Percentiles rank a stretch among this genome's conserved stretches.
Conservation (phyloP, 2,888 invertebrate genomes). For the Trichogramma dendrolimi region DNA sequence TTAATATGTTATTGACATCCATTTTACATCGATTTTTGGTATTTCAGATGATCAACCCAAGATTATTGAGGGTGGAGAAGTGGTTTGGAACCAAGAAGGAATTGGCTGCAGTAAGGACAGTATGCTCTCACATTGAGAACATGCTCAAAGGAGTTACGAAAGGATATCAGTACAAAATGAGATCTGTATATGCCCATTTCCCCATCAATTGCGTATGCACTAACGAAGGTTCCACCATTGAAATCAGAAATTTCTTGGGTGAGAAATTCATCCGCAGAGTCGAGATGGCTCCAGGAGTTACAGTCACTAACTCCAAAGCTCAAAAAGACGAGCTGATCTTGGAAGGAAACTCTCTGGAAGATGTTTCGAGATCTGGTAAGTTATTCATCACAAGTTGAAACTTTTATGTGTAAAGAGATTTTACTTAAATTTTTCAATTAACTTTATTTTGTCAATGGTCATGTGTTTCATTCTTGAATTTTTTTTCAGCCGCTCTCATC, state of each 20-base stretch:
- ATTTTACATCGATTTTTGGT: slow-evolving; percentile 5
- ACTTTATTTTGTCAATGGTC: no score
- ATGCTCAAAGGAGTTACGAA: slow-evolving; percentile 93
- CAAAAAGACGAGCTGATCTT: slow-evolving; percentile 97
- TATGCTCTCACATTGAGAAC: slow-evolving; percentile 98
- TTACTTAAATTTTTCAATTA: neutral
- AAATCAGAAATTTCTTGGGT: slow-evolving; percentile 98
- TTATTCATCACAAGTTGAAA: neutral
- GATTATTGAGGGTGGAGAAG: slow-evolving; percentile 83
- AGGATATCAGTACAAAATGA: slow-evolving; percentile 99
- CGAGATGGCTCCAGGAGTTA: slow-evolving; percentile 92
- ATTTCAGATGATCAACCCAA: slow-evolving; percentile 66
- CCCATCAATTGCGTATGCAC: slow-evolving; percentile 98
- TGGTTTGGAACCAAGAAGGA: slow-evolving; percentile 99
- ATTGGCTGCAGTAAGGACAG: slow-evolving; percentile 94
- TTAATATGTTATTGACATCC: neutral
- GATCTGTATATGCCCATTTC: slow-evolving; percentile 99
- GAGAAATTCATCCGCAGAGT: slow-evolving; percentile 96
- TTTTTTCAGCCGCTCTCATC: slow-evolving; percentile 82
- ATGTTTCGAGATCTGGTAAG: slow-evolving; percentile 88
- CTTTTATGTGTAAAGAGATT: neutral
- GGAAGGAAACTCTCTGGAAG: slow-evolving; percentile 90
- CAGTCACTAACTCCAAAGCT: slow-evolving; percentile 84
- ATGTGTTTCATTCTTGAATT: neutral
- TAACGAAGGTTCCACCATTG: slow-evolving; percentile 82